Conservation (phyloP, 2,797 vertebrate species). For the Trachurus trachurus region DNA sequence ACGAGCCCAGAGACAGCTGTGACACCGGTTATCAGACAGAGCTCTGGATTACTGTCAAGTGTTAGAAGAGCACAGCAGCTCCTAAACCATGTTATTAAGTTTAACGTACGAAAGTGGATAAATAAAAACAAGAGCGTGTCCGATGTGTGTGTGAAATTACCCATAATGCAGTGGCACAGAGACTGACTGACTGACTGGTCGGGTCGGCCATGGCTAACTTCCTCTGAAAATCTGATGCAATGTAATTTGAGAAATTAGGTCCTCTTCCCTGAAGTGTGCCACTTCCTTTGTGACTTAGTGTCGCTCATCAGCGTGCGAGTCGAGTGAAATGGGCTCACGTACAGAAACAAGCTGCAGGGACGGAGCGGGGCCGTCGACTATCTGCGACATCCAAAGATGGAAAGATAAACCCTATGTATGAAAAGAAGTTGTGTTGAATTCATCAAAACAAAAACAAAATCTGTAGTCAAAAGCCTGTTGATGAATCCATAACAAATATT, state of each 20-base stretch:
- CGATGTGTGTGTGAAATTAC: not conserved
- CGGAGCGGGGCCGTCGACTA: constrained; percentile 29
- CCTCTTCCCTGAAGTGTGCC: constrained; percentile 74
- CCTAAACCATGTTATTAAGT: not conserved
- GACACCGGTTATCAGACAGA: not conserved
- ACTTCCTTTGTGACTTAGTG: constrained; percentile 76
- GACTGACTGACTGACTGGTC: not conserved
- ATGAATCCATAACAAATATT: not conserved
- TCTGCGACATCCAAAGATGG: not conserved
- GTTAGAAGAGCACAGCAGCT: not conserved
- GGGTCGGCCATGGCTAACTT: not conserved
- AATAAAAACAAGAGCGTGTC: not conserved
- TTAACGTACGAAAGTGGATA: not conserved
- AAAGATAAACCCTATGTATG: not conserved
- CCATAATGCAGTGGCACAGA: not conserved
- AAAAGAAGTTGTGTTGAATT: not conserved
- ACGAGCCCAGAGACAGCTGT: not conserved
- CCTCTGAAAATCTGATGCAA: constrained; percentile 44
- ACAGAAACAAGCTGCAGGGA: constrained; percentile 19
- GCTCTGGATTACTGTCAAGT: not conserved
- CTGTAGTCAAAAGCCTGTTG: not conserved
- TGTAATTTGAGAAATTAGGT: constrained; percentile 67
- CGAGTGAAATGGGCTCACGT: constrained; percentile 41
- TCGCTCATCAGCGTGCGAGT: constrained; percentile 48
- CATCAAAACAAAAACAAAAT: not conserved